Percentiles rank a stretch among this genome's conserved stretches.
Conservation (phyloP, 2,888 invertebrate genomes). For the Hypselothyrea guttata region DNA sequence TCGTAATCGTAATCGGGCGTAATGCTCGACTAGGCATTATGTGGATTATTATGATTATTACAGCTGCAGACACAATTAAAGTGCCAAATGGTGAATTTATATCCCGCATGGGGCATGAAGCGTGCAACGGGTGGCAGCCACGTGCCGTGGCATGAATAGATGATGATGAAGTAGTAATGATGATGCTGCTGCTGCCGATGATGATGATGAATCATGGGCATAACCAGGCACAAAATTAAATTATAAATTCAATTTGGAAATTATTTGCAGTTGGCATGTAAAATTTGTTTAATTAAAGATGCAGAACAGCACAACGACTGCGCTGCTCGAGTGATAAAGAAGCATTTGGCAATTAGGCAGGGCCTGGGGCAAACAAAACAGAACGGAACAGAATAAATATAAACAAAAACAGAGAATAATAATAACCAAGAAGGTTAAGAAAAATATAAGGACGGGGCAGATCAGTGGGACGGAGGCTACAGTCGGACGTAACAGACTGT, state of each 20-base stretch:
- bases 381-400: not conserved
- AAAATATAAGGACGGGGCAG: not conserved
- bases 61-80: constrained; percentile 65
- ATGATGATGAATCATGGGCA: constrained; percentile 39
- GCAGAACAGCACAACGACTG: constrained; percentile 22
- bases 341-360: constrained; percentile 14
- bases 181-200: constrained; percentile 1
- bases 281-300: constrained; percentile 47
- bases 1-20: constrained; percentile 39
- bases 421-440: too few species aligned
- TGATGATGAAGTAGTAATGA: constrained; percentile 10
- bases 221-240: constrained; percentile 53
- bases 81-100: constrained; percentile 57
- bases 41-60: constrained; percentile 47
- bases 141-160: constrained; percentile 44
- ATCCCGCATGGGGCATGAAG: constrained; percentile 43
- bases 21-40: constrained; percentile 27
- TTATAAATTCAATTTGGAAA: constrained; percentile 64
- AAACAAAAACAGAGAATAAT: too few species aligned
- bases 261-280: constrained; percentile 22
- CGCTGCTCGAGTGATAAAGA: too few species aligned
- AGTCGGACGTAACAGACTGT: too few species aligned
- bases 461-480: too few species aligned
- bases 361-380: not conserved
- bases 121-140: constrained; percentile 41